These are phyloP conservation scores for Macropodus opercularis DNA, from an alignment of 2,797 vertebrate species.

Conservation along the genomic window DNA sequence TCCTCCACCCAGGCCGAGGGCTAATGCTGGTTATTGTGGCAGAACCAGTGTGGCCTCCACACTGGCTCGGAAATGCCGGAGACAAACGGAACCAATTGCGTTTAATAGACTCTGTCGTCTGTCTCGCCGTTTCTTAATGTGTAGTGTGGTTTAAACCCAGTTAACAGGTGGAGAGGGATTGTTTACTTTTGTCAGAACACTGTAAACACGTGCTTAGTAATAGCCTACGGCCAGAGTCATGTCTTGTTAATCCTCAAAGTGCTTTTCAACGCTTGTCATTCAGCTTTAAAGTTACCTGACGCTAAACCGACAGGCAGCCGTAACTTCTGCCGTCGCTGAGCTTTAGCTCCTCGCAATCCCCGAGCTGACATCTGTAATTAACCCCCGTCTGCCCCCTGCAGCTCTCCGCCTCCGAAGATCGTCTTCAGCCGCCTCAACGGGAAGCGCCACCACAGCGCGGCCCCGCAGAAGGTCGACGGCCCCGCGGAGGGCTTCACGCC, in stretches of 20 bases:
- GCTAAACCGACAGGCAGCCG: neutral
- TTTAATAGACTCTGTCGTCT: neutral
- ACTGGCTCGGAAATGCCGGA: too few relatives aligned
- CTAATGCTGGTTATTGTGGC: too few relatives aligned
- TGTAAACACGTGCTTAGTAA: too few relatives aligned
- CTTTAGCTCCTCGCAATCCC: neutral
- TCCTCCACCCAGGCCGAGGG: neutral
- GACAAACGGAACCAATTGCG: too few relatives aligned
- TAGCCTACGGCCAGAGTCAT: neutral
- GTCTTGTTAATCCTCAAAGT: neutral
- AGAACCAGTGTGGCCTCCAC: too few relatives aligned
- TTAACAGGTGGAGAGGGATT: too few relatives aligned
- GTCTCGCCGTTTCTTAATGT: too few relatives aligned
- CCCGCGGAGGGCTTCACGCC: slow-evolving; percentile 87
- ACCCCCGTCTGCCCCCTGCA: slow-evolving; percentile 28
- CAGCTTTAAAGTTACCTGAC: neutral
- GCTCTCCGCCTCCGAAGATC: slow-evolving; percentile 87
- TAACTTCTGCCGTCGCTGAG: neutral
- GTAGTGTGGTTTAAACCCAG: too few relatives aligned
- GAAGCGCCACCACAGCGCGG: slow-evolving; percentile 83
- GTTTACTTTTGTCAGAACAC: too few relatives aligned
- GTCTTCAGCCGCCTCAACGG: slow-evolving; percentile 94
- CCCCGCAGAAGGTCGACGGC: slow-evolving; percentile 71
- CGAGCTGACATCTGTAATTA: neutral
- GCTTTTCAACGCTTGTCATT: neutral